A percentile compares a stretch with the other conserved stretches of the same genome.
Evolutionary conservation across 1,140 invertebrate species (phyloP).

Genomic region (Macrobrachium rosenbergii): DNA sequence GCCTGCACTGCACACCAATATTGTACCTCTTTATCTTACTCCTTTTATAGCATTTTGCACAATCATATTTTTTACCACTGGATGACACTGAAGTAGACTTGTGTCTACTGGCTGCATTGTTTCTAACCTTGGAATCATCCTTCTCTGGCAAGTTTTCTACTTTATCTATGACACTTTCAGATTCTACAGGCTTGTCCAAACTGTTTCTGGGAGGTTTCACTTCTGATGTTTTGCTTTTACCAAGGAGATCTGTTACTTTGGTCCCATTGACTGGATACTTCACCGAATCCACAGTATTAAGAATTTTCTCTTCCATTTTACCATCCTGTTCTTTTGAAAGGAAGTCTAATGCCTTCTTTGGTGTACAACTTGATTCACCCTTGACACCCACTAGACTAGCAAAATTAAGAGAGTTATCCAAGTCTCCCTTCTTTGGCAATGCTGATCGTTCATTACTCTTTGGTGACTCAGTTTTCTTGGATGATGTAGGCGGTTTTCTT

Average conservation of each 20-base stretch:
- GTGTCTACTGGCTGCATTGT: constrained; percentile 39
- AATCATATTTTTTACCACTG: constrained; percentile 60
- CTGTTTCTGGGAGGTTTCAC: constrained; percentile 21
- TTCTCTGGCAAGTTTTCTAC: constrained; percentile 1
- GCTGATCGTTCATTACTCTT: constrained; percentile 22
- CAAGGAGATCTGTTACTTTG: constrained; percentile 40
- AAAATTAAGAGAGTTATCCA: constrained; percentile 9
- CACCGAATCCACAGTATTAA: not conserved
- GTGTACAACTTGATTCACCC: constrained; percentile 10
- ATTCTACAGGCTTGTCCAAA: constrained; percentile 2
- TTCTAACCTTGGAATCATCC: constrained; percentile 10
- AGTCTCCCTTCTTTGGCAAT: constrained; percentile 36
- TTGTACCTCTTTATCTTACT: constrained; percentile 73
- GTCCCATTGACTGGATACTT: constrained; percentile 46
- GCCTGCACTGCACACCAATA: constrained; percentile 77
- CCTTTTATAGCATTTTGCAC: constrained; percentile 67
- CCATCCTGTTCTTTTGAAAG: constrained; percentile 30
- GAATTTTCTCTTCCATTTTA: constrained; percentile 35
- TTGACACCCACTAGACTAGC: constrained; percentile 33
- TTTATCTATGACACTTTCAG: constrained; percentile 16
- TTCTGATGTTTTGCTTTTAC: constrained; percentile 21
- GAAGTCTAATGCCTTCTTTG: constrained; percentile 29
- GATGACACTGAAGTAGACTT: constrained; percentile 19
- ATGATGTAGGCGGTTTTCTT: constrained; percentile 65
- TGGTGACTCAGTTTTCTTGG: constrained; percentile 55